phyloP scores from a whole-genome alignment of 1,140 invertebrate species.

The Thaumatotibia leucotreta region DNA sequence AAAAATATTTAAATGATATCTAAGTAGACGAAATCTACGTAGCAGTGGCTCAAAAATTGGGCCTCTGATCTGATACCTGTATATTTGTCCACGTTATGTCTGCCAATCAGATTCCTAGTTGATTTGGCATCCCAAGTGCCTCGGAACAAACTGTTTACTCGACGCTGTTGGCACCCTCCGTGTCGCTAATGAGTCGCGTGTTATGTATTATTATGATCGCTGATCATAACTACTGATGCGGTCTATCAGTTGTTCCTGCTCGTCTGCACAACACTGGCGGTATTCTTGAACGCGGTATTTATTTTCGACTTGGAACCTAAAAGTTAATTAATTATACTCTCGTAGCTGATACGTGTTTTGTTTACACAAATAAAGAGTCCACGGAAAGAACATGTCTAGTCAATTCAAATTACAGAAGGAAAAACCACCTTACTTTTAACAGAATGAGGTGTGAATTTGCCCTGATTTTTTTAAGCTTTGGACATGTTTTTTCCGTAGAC shows the following conservation, averaged over 20 bases:
- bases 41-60: too few relatives aligned
- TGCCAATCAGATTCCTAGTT: background rate
- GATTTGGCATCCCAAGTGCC: background rate
- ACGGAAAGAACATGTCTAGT: too few relatives aligned
- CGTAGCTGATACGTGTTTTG: conserved; percentile 13
- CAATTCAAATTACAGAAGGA: too few relatives aligned
- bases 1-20: too few relatives aligned
- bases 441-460: too few relatives aligned
- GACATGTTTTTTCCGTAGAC: too few relatives aligned
- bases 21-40: too few relatives aligned
- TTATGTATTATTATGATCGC: background rate
- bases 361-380: too few relatives aligned
- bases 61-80: too few relatives aligned
- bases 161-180: background rate
- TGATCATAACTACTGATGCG: background rate
- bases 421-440: too few relatives aligned
- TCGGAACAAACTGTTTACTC: background rate
- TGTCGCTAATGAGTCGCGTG: background rate
- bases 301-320: background rate
- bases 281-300: background rate
- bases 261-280: background rate
- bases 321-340: background rate
- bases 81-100: background rate
- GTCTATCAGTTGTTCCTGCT: background rate
- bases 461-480: too few relatives aligned